A percentile compares a stretch with the other conserved stretches of the same genome.
These are phyloP conservation scores for Lissonota sp. DNA, from an alignment of 2,888 invertebrate genomes.

Conservation along the genomic window DNA sequence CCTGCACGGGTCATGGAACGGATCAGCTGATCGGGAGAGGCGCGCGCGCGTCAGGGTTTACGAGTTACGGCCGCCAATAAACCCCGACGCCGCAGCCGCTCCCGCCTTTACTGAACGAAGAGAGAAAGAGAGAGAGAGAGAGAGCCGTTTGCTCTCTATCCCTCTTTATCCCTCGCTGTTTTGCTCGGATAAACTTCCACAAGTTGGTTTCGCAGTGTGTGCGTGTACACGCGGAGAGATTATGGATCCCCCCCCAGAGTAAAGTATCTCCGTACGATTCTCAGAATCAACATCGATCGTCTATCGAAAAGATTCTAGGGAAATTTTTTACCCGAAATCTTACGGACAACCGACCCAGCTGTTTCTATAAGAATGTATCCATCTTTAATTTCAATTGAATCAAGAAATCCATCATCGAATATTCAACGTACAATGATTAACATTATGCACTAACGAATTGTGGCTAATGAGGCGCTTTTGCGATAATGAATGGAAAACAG, in stretches of 20 bases:
- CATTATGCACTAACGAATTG: conserved; percentile 14
- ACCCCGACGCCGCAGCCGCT: conserved; percentile 77
- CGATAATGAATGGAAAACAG: conserved; percentile 31
- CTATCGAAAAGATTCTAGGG: conserved; percentile 30
- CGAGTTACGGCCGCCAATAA: conserved; percentile 84
- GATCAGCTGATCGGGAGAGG: conserved; percentile 84
- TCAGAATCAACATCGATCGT: conserved; percentile 62
- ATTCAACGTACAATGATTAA: conserved; percentile 4
- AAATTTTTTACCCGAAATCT: background rate
- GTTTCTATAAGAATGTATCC: background rate
- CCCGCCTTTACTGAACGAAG: conserved; percentile 51
- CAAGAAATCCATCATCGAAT: conserved; percentile 16
- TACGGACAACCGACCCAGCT: conserved; percentile 6
- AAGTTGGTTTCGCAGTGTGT: conserved; percentile 69
- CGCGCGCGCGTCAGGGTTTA: conserved; percentile 80
- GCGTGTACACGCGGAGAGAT: conserved; percentile 45
- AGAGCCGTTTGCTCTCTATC: conserved; percentile 18
- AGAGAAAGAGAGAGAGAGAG: conserved; percentile 7
- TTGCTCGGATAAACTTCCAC: conserved; percentile 80
- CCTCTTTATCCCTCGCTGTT: conserved; percentile 52
- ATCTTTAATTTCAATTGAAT: conserved; percentile 19
- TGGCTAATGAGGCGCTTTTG: background rate
- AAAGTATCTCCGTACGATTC: conserved; percentile 19
- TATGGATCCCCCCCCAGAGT: background rate
- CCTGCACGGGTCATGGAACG: conserved; percentile 81